phyloP scores from a whole-genome alignment of 2,797 vertebrate genomes.

The Sebastes vulpes region DNA sequence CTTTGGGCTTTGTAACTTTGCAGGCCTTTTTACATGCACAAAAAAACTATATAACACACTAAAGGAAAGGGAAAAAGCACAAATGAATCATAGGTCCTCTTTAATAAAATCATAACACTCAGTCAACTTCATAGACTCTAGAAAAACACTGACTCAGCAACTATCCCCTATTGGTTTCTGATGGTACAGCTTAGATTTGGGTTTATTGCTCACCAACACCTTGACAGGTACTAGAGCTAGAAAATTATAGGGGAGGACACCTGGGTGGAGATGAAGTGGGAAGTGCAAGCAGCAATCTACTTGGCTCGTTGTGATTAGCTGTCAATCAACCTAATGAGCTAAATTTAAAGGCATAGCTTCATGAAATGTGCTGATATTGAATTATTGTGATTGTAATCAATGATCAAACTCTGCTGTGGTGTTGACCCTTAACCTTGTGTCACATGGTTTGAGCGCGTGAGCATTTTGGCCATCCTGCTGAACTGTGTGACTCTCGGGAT shows the following conservation, averaged over 20 bases:
- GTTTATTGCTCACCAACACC: background rate
- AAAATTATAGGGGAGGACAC: background rate
- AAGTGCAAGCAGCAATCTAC: background rate
- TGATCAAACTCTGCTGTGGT: background rate
- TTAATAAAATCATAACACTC: background rate
- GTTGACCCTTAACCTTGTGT: conserved; percentile 61
- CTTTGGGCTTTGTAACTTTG: too few relatives aligned
- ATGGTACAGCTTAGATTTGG: background rate
- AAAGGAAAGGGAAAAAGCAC: too few relatives aligned
- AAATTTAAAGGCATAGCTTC: background rate
- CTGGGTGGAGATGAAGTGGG: background rate
- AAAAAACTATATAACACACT: too few relatives aligned
- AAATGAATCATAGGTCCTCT: background rate
- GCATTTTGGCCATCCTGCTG: conserved; percentile 90
- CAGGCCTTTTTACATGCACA: too few relatives aligned
- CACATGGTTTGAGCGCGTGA: conserved; percentile 81
- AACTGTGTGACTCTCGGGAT: conserved; percentile 95
- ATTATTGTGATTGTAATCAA: background rate
- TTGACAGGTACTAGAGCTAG: background rate
- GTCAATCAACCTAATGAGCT: background rate
- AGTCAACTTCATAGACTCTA: background rate
- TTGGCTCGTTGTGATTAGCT: background rate
- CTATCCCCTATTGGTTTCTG: background rate
- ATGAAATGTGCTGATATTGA: background rate
- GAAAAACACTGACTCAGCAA: background rate